Evolutionary conservation across 2,797 vertebrate genomes (phyloP).

Genomic region (Parotocinclus haroldoi): DNA sequence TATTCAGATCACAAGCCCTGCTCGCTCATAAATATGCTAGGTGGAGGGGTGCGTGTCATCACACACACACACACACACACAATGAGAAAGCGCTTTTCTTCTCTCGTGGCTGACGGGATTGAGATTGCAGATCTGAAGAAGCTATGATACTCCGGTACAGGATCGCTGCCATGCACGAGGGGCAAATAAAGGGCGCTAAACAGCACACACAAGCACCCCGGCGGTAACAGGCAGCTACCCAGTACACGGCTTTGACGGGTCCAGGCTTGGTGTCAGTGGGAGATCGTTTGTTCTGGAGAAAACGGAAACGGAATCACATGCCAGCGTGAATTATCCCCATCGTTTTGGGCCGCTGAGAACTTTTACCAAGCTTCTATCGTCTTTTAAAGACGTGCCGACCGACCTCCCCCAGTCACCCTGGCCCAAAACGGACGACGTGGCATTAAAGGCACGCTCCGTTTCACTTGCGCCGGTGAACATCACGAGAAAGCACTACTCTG

Average conservation of each 20-base stretch:
- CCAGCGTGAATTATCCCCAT: too few relatives aligned
- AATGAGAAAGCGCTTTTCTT: slow-evolving; percentile 27
- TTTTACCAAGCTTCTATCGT: too few relatives aligned
- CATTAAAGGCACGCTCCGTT: too few relatives aligned
- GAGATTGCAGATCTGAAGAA: slow-evolving; percentile 7
- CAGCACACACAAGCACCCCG: slow-evolving; percentile 1
- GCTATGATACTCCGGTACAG: not conserved
- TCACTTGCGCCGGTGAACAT: too few relatives aligned
- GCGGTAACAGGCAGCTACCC: slow-evolving; percentile 19
- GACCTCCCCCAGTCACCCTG: too few relatives aligned
- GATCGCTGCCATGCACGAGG: not conserved
- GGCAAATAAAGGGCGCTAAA: slow-evolving; percentile 24
- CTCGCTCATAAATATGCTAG: slow-evolving; percentile 30
- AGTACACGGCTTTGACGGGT: slow-evolving; percentile 29
- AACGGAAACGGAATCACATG: slow-evolving; percentile 33
- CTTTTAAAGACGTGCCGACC: too few relatives aligned
- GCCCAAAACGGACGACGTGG: too few relatives aligned
- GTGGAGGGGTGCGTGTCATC: slow-evolving; percentile 24
- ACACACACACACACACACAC: slow-evolving; percentile 49
- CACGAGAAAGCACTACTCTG: too few relatives aligned
- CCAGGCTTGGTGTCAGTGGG: slow-evolving; percentile 15
- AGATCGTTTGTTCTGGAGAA: slow-evolving; percentile 18
- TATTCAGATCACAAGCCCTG: slow-evolving; percentile 54
- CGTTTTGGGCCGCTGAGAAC: too few relatives aligned
- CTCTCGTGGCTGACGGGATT: slow-evolving; percentile 40